Evolutionary conservation across 2,888 invertebrate species (phyloP), one percentile per base, ranked within the genome.

Genomic region (Dichetophora obliterata): DNA sequence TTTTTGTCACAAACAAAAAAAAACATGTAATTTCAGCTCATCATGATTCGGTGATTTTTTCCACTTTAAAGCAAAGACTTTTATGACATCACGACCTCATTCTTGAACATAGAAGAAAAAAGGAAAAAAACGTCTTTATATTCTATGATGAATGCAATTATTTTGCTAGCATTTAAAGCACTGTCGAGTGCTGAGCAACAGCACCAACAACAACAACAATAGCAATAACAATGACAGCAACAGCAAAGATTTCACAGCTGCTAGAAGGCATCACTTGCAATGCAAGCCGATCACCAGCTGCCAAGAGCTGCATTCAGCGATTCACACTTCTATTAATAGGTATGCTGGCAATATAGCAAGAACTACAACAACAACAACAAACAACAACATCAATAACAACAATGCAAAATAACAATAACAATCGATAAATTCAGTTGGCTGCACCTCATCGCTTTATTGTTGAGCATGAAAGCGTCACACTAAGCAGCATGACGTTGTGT

Each of bases 221-320:
- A 19, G 34, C 52, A 31, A 59, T 59, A 75, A 43, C 54, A 71
- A 34, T 34, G 27, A 37, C 52, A 75, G 27, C 59, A 19, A 57
- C 52, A 52, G 52, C 54, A 31, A 70, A 54, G 54, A 70, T 52
- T 50, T 52, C 22, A 70, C 66, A 66, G 66, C 66, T 66, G 66
- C 66, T 37, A 37, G 16, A 37, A 37, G 66, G 66, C 66, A 66
- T 66, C 66, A 66, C n/a, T 66, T 31, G 66, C 59, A 59, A 27
- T 27, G 59, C 59, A 27, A 59, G 16, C 59, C 24, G 27, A 14
- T 22, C 54, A 59, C 19, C 59, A 59, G 59, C 59, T 27, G 27
- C 14, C 54, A 59, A n/a, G n/a, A 59, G 27, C 59, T 27, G 27
- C 14, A 59, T 24, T 59, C 57, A 19, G 9, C 57, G 57, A 57